phyloP scores from a whole-genome alignment of 1,140 invertebrate species.

The Lordiphosa mommai region DNA sequence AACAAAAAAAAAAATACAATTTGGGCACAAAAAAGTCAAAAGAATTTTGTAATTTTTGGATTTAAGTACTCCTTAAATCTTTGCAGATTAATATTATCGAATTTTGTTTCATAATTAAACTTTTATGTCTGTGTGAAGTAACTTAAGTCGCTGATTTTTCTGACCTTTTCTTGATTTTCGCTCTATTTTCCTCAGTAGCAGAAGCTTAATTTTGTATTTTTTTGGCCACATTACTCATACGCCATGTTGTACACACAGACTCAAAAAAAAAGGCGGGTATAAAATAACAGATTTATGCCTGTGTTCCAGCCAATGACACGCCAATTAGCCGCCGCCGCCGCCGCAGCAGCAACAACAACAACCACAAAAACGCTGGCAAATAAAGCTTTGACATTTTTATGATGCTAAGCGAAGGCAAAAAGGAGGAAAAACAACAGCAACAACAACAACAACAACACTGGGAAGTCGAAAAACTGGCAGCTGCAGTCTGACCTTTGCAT shows the following conservation, averaged over 20 bases:
- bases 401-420: conserved; percentile 65
- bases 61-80: too few relatives aligned
- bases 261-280: conserved; percentile 38
- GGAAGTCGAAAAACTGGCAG: conserved; percentile 9
- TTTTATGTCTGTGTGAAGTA: too few relatives aligned
- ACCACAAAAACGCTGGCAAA: conserved; percentile 44
- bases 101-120: too few relatives aligned
- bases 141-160: too few relatives aligned
- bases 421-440: conserved; percentile 16
- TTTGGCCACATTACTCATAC: conserved; percentile 6
- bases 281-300: conserved; percentile 78
- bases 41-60: too few relatives aligned
- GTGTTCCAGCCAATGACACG: conserved; percentile 75
- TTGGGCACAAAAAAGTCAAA: too few relatives aligned
- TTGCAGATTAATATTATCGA: too few relatives aligned
- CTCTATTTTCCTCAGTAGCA: too few relatives aligned
- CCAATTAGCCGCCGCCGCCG: conserved; percentile 64
- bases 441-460: conserved; percentile 6
- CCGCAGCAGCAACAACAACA: conserved; percentile 38
- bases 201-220: too few relatives aligned
- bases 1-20: too few relatives aligned
- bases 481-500: conserved; percentile 69
- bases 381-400: conserved; percentile 79
- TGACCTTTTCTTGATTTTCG: too few relatives aligned
- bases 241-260: background rate